Evolutionary conservation across 2,888 invertebrate genomes (phyloP).

Genomic region (Artemia sinica): DNA sequence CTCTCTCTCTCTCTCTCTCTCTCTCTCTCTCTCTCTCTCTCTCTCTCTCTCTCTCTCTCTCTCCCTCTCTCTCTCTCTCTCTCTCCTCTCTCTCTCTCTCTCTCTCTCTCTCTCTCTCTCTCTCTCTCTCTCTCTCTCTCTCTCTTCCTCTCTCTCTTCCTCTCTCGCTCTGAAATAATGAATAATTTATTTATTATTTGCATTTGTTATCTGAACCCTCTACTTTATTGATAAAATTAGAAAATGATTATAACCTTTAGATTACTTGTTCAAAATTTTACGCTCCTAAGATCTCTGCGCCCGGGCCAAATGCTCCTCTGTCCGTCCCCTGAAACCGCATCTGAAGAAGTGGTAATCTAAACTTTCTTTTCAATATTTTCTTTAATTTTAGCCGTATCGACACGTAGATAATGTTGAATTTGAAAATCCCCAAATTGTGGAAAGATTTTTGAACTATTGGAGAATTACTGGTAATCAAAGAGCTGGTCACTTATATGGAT

Average conservation of each 20-base stretch:
- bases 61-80: too few species aligned
- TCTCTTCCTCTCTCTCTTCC: too few species aligned
- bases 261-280: conserved; percentile 3
- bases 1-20: too few species aligned
- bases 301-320: neutral
- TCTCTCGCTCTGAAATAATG: too few species aligned
- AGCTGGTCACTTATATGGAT: conserved; percentile 77
- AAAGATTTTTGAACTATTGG: conserved; percentile 93
- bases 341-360: conserved; percentile 16
- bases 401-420: conserved; percentile 94
- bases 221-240: neutral
- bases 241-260: neutral
- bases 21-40: too few species aligned
- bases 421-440: conserved; percentile 84
- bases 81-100: too few species aligned
- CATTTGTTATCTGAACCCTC: too few species aligned
- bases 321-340: neutral
- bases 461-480: conserved; percentile 81
- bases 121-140: too few species aligned
- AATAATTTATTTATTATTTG: too few species aligned
- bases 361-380: conserved; percentile 18
- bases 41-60: too few species aligned
- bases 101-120: too few species aligned
- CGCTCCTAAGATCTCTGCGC: neutral
- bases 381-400: conserved; percentile 51